Evolutionary conservation across 2,797 vertebrate species (phyloP), one percentile per base, ranked within the genome.

Genomic region (Otus scops): DNA sequence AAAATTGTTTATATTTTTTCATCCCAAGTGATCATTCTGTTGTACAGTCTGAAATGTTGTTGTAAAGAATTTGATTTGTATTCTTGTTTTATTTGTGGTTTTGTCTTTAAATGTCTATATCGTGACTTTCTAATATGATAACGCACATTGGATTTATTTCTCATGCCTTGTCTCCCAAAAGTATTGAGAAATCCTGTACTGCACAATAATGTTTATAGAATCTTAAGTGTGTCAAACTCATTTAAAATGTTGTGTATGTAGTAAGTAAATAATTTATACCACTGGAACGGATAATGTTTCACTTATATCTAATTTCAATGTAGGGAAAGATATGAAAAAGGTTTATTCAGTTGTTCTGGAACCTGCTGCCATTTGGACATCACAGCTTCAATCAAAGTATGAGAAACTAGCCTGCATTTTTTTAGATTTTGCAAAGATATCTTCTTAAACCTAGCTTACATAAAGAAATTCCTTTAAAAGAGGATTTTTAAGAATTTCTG

Each of bases 241-340:
- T 92, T 90, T 88, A 84, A 88, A 86, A 87, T 92, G 18, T 36
- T 84, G 23, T 90, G 7, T 81, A 45, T 79, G 51, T 78, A 50
- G 23, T 70, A 92, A 93, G 74, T 81, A 95, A 94, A 93, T 92
- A 85, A 89, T 92, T 95, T 93, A 70, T 95, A 57, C 11, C 39
- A 45, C 32, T 85, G 67, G 51, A 76, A 39, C 16, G 48, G 64
- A 61, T 68, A 63, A 22, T 45, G 27, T 47, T 93, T 94, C 50
- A 81, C 1, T 88, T 89, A 43, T 92, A 87, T 30, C 38, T 84
- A n/a, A 86, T 95, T 95, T 79, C 56, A 76, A 0, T 60, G 32
- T 41, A 70, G 38, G 41, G 54, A 57, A 70, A 71, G 13, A 30
- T 19, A 9, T 38, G 61, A 43, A 88, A 85, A 90, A 38, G 3